Evolutionary conservation across 2,797 vertebrate genomes (phyloP).

Genomic region (Ficedula albicollis): DNA sequence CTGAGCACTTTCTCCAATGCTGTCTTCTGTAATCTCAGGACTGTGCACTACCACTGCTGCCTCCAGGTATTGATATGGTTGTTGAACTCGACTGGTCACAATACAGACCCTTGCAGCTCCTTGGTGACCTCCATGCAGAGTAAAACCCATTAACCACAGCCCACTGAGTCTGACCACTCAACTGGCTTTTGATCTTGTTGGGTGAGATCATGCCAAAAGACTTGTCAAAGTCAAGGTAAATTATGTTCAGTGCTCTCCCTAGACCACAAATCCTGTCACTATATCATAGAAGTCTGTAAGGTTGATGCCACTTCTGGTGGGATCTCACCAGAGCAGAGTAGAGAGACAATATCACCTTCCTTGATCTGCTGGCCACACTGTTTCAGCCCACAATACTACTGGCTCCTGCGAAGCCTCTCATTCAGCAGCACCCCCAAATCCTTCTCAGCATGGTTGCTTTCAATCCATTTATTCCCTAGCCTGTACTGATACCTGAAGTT

Average conservation of each 20-base stretch:
- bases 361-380: background rate
- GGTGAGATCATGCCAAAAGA: background rate
- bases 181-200: background rate
- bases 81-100: background rate
- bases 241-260: background rate
- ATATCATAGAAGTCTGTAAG: background rate
- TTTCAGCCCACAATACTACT: background rate
- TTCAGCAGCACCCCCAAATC: background rate
- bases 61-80: background rate
- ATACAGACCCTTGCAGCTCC: background rate
- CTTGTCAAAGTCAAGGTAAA: background rate
- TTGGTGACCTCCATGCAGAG: background rate
- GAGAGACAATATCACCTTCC: background rate
- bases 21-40: background rate
- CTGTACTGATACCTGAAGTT: background rate
- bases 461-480: background rate
- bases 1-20: background rate
- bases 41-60: background rate
- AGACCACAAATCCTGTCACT: background rate
- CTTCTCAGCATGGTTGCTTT: background rate
- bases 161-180: background rate
- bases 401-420: background rate
- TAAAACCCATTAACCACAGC: background rate
- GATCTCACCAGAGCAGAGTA: accelerated
- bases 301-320: background rate